Evolutionary conservation across 2,888 invertebrate species (phyloP).

Genomic region (Parapristionchus giblindavisi): DNA sequence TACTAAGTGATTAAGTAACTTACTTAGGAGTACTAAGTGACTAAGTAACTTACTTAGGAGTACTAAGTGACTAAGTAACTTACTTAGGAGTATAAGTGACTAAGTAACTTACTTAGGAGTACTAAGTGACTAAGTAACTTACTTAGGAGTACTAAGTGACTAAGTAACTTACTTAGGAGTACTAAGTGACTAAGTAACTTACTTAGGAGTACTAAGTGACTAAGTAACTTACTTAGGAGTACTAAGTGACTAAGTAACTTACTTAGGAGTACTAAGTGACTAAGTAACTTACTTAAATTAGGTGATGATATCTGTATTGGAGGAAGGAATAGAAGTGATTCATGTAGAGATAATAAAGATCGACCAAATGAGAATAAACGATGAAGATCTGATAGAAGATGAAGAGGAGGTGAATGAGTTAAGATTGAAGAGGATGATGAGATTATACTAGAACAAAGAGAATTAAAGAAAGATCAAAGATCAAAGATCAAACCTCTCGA

Average conservation of each 20-base stretch:
- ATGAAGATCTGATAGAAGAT: constrained; percentile 25
- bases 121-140: background rate
- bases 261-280: background rate
- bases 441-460: constrained; percentile 7
- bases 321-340: constrained; percentile 14
- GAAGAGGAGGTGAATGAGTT: constrained; percentile 34
- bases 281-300: constrained; percentile 12
- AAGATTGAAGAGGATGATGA: constrained; percentile 5
- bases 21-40: constrained; percentile 17
- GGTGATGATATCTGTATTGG: constrained; percentile 16
- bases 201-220: constrained; percentile 18
- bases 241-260: background rate
- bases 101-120: background rate
- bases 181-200: background rate
- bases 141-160: constrained; percentile 18
- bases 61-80: background rate
- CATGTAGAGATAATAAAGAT: constrained; percentile 15
- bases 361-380: constrained; percentile 6
- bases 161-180: background rate
- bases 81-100: constrained; percentile 14
- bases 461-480: background rate
- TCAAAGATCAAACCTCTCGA: constrained; percentile 2
- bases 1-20: background rate
- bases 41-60: background rate
- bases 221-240: background rate